Evolutionary conservation across 1,140 invertebrate genomes (phyloP).

Genomic region (Formica exsecta): DNA sequence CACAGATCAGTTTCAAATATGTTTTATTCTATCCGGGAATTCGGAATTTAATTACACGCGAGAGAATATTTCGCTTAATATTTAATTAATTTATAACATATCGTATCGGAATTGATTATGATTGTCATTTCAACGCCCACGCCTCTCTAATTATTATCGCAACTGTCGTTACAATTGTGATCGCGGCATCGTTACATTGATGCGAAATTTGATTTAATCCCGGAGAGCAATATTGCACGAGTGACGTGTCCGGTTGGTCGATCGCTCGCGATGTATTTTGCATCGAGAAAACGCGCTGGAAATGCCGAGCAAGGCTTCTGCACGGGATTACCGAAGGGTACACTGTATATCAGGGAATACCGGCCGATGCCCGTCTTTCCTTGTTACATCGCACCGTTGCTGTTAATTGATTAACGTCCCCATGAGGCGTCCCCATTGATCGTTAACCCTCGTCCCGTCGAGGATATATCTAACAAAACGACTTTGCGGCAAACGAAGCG

Average conservation of each 20-base stretch:
- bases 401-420: slow-evolving; percentile 63
- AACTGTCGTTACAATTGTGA: slow-evolving; percentile 10
- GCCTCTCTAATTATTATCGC: slow-evolving; percentile 1
- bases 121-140: neutral
- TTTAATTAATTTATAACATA: slow-evolving; percentile 39
- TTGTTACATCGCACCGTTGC: slow-evolving; percentile 52
- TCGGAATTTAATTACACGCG: neutral
- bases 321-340: slow-evolving; percentile 31
- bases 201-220: slow-evolving; percentile 32
- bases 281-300: slow-evolving; percentile 48
- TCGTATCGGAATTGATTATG: slow-evolving; percentile 13
- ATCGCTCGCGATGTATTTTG: slow-evolving; percentile 25
- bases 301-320: slow-evolving; percentile 10
- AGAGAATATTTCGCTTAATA: neutral
- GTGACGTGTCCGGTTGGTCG: neutral
- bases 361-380: slow-evolving; percentile 44
- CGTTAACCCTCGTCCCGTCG: slow-evolving; percentile 45
- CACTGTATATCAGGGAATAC: neutral
- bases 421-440: slow-evolving; percentile 27
- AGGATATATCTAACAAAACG: slow-evolving; percentile 49
- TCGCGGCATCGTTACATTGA: slow-evolving; percentile 23
- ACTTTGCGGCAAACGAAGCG: neutral
- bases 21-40: neutral
- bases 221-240: slow-evolving; percentile 17
- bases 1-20: neutral